Base-by-base conservation (phyloP, 2,888 invertebrate species). In the Trissolcus japonicus region DNA sequence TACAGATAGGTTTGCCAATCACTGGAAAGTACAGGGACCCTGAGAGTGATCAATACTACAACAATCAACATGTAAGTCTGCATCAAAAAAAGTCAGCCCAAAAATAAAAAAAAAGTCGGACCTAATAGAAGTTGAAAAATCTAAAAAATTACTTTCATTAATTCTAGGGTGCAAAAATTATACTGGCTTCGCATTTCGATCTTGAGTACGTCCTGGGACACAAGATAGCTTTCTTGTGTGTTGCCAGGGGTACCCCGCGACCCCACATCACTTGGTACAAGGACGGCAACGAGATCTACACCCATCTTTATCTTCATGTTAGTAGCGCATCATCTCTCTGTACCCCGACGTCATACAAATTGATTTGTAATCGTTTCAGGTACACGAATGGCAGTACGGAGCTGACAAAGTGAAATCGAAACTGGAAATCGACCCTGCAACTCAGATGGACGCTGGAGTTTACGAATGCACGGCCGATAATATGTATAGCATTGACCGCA, bases 191-290 rank as follows among this genome's bases (percentile, higher is more conserved):
- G 1, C 97, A 97, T 89, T 97, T 97, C 89, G 97, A 97, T 89
- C 94, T 94, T 90, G 96, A 97, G 92, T 97, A 96, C 90, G 95
- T 96, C 66, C 90, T 98, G 85, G 98, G 98, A 0, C 97, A 98
- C 88, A 98, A 98, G 90, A 96, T 98, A 79, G 95, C 96, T 9
- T 96, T 98, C 87, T 91, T 98, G 72, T 98, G 98, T 88, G 94
- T 95, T 54, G 98, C 98, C 0, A 94, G 94, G 85, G 98, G 98
- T 0, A 93, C 94, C 80, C 98, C 98, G 0, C 91, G 96, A 53
- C 98, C 98, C 0, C 95, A 96, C 81, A 96, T 98, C 79, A 98
- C 97, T 17, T 98, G 98, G 98, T 96, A 95, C 89, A 98, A 98
- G 88, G 97, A 98, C 88, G 97, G 97, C 35, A 94, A 95, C 14